Conservation (phyloP, 1,140 invertebrate species). For the Gryllus bimaculatus region DNA sequence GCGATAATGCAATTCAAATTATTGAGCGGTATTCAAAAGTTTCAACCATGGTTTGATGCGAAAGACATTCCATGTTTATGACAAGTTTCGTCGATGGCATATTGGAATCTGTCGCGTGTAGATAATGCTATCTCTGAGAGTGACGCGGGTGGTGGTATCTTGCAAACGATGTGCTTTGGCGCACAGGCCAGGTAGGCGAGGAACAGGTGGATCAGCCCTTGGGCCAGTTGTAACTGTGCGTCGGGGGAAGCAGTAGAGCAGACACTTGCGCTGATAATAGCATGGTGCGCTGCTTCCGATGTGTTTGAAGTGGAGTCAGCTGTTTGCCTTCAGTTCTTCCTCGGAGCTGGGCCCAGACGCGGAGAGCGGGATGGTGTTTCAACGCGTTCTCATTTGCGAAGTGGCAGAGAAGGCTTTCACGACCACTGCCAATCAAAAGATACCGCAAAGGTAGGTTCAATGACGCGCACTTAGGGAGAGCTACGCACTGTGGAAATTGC, state of each 20-base stretch:
- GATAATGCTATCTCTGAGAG: background rate
- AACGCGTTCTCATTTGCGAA: background rate
- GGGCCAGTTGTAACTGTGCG: background rate
- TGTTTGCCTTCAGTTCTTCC: background rate
- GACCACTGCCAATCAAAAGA: background rate
- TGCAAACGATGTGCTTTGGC: background rate
- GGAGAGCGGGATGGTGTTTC: background rate
- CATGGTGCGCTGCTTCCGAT: background rate
- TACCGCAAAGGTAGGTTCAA: background rate
- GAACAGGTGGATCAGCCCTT: background rate
- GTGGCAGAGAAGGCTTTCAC: background rate
- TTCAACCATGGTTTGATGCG: too few relatives aligned
- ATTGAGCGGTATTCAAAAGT: too few relatives aligned
- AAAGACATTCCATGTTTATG: too few relatives aligned
- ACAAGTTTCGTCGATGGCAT: too few relatives aligned
- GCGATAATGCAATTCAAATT: too few relatives aligned
- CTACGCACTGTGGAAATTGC: too few relatives aligned
- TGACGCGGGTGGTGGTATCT: background rate
- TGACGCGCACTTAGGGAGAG: too few relatives aligned
- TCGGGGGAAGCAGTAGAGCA: background rate
- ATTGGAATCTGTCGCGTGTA: background rate
- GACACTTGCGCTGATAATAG: background rate
- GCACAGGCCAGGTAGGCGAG: background rate
- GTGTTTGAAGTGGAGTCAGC: background rate
- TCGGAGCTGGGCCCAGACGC: background rate